Base-by-base conservation (phyloP, 2,888 invertebrate genomes). In the Acrocera orbiculus region DNA sequence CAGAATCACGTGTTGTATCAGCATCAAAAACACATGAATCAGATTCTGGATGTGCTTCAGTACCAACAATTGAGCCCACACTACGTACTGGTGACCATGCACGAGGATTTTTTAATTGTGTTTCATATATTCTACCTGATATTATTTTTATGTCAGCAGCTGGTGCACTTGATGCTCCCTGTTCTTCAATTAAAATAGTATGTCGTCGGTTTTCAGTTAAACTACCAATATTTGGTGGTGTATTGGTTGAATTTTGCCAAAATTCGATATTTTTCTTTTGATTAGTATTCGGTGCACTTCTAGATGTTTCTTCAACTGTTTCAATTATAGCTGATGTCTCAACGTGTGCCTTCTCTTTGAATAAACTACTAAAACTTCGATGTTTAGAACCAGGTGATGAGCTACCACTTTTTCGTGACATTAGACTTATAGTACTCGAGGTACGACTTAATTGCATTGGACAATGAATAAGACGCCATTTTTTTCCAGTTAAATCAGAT, bases 31-130 rank as follows among this genome's bases (percentile, higher is more conserved):
- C 74, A 49, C 78, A 73, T 32, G 80, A 79, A 52, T 83, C 83
- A 42, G 79, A 77, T 52, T 82, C 82, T 4, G 82, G 81, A 54
- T 82, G 80, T n/a, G 77, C 83, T 58, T 85, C 83, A 48, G 78
- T 78, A 3, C 81, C 83, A 3, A 69, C 74, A 30, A 83, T 76
- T 16, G 83, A 83, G 8, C 85, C 85, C 7, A 82, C 82, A 50
- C 82, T 83, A 42, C 81, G 69, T n/a, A 83, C 80, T 13, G 85
- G 85, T 49, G 82, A 83, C 83, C 85, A 83, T 17, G 82, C 82
- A 48, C 80, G 69, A 14, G 80, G 80, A 58, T 81, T 80, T 47
- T 74, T 76, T n/a, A 76, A 58, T 43, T 75, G 75, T 5, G 72
- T 72, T 56, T 77, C 77, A 56, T 70, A 74, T 52, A 70, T 71